Percentiles rank a stretch among this genome's conserved stretches.
phyloP scores from a whole-genome alignment of 2,888 invertebrate genomes.

The Saturnia pavonia region DNA sequence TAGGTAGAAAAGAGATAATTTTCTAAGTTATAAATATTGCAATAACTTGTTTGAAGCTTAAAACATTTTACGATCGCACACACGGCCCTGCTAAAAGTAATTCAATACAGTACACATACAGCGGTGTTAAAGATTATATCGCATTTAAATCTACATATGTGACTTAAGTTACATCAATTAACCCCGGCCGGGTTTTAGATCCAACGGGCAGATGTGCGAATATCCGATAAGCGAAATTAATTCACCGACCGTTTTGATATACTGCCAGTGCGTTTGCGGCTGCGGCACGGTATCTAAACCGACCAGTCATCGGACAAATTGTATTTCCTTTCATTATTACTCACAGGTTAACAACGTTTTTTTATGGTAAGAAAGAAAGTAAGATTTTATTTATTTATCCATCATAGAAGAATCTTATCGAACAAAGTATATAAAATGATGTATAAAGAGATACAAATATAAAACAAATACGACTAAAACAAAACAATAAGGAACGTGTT shows the following conservation, averaged over 20 bases:
- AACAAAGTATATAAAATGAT: too few relatives aligned
- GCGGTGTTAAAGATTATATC: conserved; percentile 5
- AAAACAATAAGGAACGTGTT: too few relatives aligned
- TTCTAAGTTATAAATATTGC: not conserved
- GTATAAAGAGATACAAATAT: too few relatives aligned
- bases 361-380: too few relatives aligned
- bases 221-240: conserved; percentile 33
- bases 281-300: not conserved
- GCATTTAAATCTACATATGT: conserved; percentile 4
- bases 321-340: not conserved
- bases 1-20: not conserved
- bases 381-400: too few relatives aligned
- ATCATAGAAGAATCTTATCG: too few relatives aligned
- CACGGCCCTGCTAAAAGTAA: not conserved
- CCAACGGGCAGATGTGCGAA: conserved; percentile 29
- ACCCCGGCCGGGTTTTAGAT: not conserved
- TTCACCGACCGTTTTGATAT: conserved; percentile 28
- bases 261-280: not conserved
- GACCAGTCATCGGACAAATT: not conserved
- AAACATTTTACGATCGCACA: not conserved
- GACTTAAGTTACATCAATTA: conserved; percentile 12
- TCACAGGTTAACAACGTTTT: not conserved
- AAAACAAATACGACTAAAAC: too few relatives aligned
- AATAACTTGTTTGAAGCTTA: not conserved
- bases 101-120: not conserved